Base-by-base conservation (phyloP, 2,113 vertebrate genomes). In the Phalacrocorax brasilianus region DNA sequence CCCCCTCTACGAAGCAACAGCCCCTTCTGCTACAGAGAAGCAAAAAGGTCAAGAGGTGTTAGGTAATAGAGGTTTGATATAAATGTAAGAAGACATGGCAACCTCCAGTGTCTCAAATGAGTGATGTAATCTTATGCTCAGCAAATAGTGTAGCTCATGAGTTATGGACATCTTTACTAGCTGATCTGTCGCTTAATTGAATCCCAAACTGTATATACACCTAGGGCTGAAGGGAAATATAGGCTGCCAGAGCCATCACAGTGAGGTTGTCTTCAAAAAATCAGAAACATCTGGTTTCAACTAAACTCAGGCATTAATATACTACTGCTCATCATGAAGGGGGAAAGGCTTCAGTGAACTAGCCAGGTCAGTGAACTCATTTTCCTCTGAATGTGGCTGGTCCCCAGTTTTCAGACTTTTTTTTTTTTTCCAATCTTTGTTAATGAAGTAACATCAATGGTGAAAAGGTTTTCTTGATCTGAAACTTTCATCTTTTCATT, bases 251-350 rank as follows among this genome's bases (percentile, higher is more conserved):
- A 80, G 63, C 40, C 65, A 90, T 65, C 61, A 24, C 13, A 23
- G 33, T 0, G 3, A 93, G 30, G 27, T 47, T 92, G 56, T 95
- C 96, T 78, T 93, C 28, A 49, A 63, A 88, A 86, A 77, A 81
- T 73, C 61, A 91, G 86, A 62, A 96, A 91, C 95, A 95, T 93
- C 86, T 97, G 95, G 83, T 89, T 95, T 85, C 66, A 85, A 47
- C 86, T 96, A 93, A 93, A 76, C 35, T 52, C 56, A 65, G 59
- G 75, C 79, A 59, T 72, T 90, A 96, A 93, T 88, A 93, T 94
- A 88, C 56, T 91, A 78, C 89, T 91, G n/a, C 56, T 89, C 61
- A 53, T 97, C 80, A 87, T 62, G 86, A 89, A 75, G 53, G 44
- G 72, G 79, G 45, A 87, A 97, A 81, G 38, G 49, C 82, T 94